Base-by-base conservation (phyloP, 1,140 invertebrate genomes). In the Lucilia sericata region DNA sequence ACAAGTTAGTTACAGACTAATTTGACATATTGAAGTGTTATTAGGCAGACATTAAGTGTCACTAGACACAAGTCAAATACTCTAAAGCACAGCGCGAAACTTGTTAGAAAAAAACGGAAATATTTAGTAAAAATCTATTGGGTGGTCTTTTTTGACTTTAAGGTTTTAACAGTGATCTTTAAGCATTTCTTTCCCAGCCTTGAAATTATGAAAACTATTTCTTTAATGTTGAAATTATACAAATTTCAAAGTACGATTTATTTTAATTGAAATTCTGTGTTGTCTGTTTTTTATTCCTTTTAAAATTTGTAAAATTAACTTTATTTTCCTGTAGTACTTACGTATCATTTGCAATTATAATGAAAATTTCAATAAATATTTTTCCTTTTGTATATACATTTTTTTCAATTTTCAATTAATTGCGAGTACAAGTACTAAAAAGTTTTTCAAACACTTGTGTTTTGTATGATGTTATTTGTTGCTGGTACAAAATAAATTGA, bases 21-120 rank as follows among this genome's bases (percentile, higher is more conserved):
- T 65, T 82, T 82, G 82, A 82, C 82, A 82, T 34, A 25, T 70
- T 82, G 51, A 70, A 82, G 82, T 74, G 13, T 21, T 5, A 65
- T 65, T 65, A 51, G 30, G 51, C 55, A 82, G 82, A 82, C 82
- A 82, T n/a, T 82, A 82, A 82, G 82, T 82, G 55, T 36, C 5
- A 1, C 9, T 3, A 14, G 55, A 12, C 42, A 49, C 21, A 14
- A 49, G 76, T 21, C 65, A 3, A 19, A 80, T 25, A 55, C 51
- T 55, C 51, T 1, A 17, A 14, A 55, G 13, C 51, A 55, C 51
- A 55, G 51, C 12, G 51, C 51, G 17, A 55, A 55, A 55, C 51
- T 55, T 3, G 4, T 55, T 55, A 55, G n/a, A 55, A 12, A 30
- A 30, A 30, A 30, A 5, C 51, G 17, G 51, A 55, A 55, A 55